phyloP scores from a whole-genome alignment of 2,113 vertebrate species.

The Tamias sibiricus region DNA sequence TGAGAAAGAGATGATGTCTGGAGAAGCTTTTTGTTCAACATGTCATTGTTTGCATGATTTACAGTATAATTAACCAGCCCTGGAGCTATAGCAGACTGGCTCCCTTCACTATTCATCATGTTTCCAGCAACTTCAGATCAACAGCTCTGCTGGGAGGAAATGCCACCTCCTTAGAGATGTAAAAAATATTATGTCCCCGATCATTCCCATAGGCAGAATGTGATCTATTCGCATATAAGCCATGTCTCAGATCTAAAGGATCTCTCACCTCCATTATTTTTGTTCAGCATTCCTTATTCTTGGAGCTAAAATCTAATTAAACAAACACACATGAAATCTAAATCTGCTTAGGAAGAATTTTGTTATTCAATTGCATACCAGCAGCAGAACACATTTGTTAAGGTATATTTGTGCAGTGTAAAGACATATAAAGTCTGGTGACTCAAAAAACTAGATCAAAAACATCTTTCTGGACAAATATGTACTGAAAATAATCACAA shows the following conservation, averaged over 20 bases:
- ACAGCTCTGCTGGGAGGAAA: constrained; percentile 66
- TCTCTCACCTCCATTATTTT: not conserved
- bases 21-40: constrained; percentile 81
- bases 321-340: constrained; percentile 1
- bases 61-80: constrained; percentile 87
- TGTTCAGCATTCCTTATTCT: not conserved
- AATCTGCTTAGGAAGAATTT: not conserved
- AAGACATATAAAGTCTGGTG: not conserved
- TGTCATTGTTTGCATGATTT: constrained; percentile 87
- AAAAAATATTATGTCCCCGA: constrained; percentile 57
- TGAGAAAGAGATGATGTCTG: constrained; percentile 80
- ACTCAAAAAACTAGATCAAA: constrained; percentile 47
- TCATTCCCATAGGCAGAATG: constrained; percentile 51
- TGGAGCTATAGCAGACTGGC: constrained; percentile 71
- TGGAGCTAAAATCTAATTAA: constrained; percentile 31
- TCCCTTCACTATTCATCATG: constrained; percentile 86
- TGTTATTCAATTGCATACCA: not conserved
- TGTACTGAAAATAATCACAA: not conserved
- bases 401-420: not conserved
- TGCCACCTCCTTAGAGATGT: constrained; percentile 64
- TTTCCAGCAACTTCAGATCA: constrained; percentile 59
- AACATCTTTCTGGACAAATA: constrained; percentile 9
- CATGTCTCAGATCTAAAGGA: not conserved
- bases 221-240: not conserved
- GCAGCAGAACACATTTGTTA: not conserved